phyloP scores from a whole-genome alignment of 1,140 invertebrate genomes.

The Vanessa atalanta region DNA sequence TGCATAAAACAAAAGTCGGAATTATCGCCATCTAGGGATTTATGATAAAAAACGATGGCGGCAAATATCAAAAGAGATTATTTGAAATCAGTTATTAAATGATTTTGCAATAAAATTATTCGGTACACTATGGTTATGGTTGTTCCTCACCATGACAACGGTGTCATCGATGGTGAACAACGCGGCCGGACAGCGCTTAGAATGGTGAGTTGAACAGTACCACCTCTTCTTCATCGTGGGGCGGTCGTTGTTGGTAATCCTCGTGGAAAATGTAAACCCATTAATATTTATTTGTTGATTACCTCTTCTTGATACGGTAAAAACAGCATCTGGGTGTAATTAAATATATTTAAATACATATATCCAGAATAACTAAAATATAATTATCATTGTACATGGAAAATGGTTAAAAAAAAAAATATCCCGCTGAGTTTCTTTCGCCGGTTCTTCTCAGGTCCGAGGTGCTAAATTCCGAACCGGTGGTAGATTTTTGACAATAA shows the following conservation, averaged over 20 bases:
- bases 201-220: constrained; percentile 60
- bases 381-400: no score
- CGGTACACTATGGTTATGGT: constrained; percentile 43
- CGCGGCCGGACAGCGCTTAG: constrained; percentile 50
- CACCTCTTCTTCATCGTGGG: constrained; percentile 41
- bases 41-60: no score
- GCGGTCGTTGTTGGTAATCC: background rate
- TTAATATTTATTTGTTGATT: constrained; percentile 35
- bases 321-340: constrained; percentile 31
- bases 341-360: background rate
- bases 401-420: no score
- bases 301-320: constrained; percentile 31
- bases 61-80: no score
- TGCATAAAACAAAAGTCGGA: no score
- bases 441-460: no score
- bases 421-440: no score
- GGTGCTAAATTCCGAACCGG: no score
- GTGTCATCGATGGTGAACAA: constrained; percentile 47
- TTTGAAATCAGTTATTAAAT: no score
- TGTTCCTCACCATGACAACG: constrained; percentile 37
- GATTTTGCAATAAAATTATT: background rate
- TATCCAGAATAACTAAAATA: no score
- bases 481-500: no score
- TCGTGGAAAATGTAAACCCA: constrained; percentile 44
- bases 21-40: no score